Conservation (phyloP, 2,113 vertebrate species). For the Nothoprocta perdicaria region DNA sequence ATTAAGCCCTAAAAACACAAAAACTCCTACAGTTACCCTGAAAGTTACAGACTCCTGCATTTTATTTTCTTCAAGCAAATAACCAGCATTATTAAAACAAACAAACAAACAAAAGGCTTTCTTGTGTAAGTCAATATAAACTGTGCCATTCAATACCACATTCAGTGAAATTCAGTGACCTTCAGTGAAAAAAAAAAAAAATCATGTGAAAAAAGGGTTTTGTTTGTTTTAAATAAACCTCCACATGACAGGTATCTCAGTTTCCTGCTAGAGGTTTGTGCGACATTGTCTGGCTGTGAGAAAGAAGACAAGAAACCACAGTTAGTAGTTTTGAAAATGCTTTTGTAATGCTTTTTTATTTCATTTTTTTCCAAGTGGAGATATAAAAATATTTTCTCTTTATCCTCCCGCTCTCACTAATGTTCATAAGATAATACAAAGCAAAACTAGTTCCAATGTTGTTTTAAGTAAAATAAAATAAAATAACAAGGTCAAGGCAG, state of each 20-base stretch:
- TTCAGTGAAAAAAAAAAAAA: too few species aligned
- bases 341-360: conserved; percentile 20
- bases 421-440: background rate
- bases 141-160: background rate
- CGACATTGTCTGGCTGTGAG: background rate
- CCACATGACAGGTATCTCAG: background rate
- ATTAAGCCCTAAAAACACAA: too few species aligned
- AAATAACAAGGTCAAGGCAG: background rate
- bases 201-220: background rate
- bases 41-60: background rate
- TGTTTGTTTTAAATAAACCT: background rate
- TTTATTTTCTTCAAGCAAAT: background rate
- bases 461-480: background rate
- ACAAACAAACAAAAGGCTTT: background rate
- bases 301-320: background rate
- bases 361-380: background rate
- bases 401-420: background rate
- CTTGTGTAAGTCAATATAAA: background rate
- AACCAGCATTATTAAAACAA: background rate
- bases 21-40: too few species aligned
- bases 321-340: background rate
- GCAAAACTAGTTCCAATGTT: background rate
- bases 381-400: background rate
- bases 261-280: background rate
- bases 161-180: too few species aligned